A percentile compares a stretch with the other conserved stretches of the same genome.
phyloP scores from a whole-genome alignment of 2,113 vertebrate species.

The Hyperoodon ampullatus region DNA sequence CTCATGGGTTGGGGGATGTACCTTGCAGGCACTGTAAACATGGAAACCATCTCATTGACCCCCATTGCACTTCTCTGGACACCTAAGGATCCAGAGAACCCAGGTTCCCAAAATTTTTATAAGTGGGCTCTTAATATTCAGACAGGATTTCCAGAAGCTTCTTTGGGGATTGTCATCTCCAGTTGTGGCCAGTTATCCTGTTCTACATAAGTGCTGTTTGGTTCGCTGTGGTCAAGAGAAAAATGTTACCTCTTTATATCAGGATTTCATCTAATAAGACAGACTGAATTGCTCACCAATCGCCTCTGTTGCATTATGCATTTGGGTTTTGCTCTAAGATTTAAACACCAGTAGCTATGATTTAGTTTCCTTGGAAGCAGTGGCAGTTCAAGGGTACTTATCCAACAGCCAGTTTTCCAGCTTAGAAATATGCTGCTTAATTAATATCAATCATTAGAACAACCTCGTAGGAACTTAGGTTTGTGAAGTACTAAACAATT shows the following conservation, averaged over 20 bases:
- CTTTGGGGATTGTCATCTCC: neutral
- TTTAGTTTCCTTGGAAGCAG: neutral
- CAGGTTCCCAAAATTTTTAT: neutral
- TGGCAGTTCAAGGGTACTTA: neutral
- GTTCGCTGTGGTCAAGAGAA: neutral
- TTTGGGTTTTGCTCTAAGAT: neutral
- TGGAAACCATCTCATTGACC: neutral
- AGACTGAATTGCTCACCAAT: neutral
- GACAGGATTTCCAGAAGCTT: conserved; percentile 10
- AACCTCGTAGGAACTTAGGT: neutral
- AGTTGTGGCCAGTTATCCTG: neutral
- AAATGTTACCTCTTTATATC: neutral
- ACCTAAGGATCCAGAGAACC: neutral
- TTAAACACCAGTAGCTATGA: neutral
- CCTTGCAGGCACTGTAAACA: neutral
- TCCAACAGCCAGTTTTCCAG: neutral
- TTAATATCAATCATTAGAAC: neutral
- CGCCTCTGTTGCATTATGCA: neutral
- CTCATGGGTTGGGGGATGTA: neutral
- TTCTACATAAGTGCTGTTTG: neutral
- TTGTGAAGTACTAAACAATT: conserved; percentile 26
- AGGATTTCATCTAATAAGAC: neutral
- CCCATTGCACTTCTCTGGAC: neutral
- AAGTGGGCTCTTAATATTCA: neutral
- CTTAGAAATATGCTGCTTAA: neutral